Evolutionary conservation across 2,888 invertebrate species (phyloP).

Genomic region (Timema podura): DNA sequence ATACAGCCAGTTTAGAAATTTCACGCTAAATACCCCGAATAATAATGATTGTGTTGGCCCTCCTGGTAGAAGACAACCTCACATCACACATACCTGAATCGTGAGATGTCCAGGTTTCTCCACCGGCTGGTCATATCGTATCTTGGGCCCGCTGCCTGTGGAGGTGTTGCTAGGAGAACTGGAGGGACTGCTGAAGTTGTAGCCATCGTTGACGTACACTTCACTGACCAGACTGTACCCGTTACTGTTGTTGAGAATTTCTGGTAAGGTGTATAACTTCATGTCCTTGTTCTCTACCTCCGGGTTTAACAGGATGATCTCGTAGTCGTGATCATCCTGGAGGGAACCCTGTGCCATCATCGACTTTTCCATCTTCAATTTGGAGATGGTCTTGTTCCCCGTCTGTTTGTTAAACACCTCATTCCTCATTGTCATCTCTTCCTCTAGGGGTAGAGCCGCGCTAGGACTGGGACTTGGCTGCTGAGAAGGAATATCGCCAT

Average conservation of each 20-base stretch:
- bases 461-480: conserved; percentile 72
- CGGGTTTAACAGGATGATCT: conserved; percentile 42
- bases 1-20: too few relatives aligned
- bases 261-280: conserved; percentile 31
- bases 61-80: background rate
- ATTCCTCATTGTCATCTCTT: conserved; percentile 75
- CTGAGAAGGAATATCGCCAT: conserved; percentile 60
- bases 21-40: too few relatives aligned
- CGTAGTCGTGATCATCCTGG: conserved; percentile 47
- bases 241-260: conserved; percentile 24
- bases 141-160: conserved; percentile 50
- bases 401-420: conserved; percentile 64
- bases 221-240: conserved; percentile 70
- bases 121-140: conserved; percentile 52
- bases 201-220: conserved; percentile 74
- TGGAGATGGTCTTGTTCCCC: conserved; percentile 52
- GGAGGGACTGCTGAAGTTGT: conserved; percentile 44
- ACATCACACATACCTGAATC: conserved; percentile 58
- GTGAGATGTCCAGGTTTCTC: conserved; percentile 75
- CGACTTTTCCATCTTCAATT: conserved; percentile 30
- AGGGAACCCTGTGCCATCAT: conserved; percentile 19
- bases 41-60: background rate
- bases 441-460: conserved; percentile 70
- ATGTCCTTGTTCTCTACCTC: conserved; percentile 34
- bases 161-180: conserved; percentile 43